Base-by-base conservation (phyloP, 2,797 vertebrate genomes). In the Scarus forsteni region DNA sequence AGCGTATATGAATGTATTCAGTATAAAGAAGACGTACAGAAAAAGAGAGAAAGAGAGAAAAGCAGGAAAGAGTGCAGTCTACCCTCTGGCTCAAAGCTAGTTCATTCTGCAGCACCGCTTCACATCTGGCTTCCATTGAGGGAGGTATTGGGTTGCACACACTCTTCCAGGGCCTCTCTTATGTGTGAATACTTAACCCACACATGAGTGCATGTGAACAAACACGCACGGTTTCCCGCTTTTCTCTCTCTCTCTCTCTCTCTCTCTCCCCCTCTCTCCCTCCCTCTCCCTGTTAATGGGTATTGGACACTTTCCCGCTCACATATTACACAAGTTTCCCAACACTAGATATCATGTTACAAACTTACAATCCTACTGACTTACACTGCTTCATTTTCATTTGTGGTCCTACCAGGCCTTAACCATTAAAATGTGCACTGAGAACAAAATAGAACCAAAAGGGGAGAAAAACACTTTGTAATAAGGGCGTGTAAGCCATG, bases 91-190 rank as follows among this genome's bases (percentile, higher is more conserved):
- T 80, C 43, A n/a, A 55, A 77, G 72, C 55, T 77, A 49, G 75
- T 81, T 70, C 60, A 77, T 60, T 85, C 70, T 63, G 61, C 59
- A 84, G 60, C 81, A 44, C 54, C 1, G 64, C 80, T 90, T 80
- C 88, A 94, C 94, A 95, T 94, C 93, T 95, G 94, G 93, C 88
- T 93, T 91, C 84, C 80, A 91, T 92, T 92, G 85, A 87, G 57
- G 44, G 60, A 81, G 77, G 83, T 84, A 90, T 93, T 82, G 57
- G 75, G 85, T 93, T 93, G 76, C 92, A 92, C 85, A 77, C 66
- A 75, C 70, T 85, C 81, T 66, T 73, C 69, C 53, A 70, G 61
- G 49, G 50, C 72, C 59, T 66, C 70, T 71, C 50, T 80, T 79
- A 83, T 90, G 88, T 91, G 89, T 79, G 83, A 90, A 85, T 72